Evolutionary conservation across 1,140 invertebrate species (phyloP), one percentile per base, ranked within the genome.

Genomic region (Brachionus paranguensis): DNA sequence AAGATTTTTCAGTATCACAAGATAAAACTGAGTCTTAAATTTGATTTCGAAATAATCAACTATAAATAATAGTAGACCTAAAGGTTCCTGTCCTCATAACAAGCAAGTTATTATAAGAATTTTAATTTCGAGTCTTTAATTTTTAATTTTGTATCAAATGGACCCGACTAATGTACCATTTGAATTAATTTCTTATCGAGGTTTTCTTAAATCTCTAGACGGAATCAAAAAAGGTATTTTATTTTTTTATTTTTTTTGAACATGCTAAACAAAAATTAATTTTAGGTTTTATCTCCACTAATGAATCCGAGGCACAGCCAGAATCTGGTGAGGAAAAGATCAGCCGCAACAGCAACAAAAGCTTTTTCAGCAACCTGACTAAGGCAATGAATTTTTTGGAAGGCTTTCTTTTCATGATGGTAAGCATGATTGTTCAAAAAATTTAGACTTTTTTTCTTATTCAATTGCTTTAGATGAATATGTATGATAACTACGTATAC

Each of bases 401-500:
- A n/a, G 24, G 33, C n/a, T 41, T 72, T 43, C 68, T 72, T 72
- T 72, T 43, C 68, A 12, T 68, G 7, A 33, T 68, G 65, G 65
- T 68, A 72, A 72, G 0, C 33, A 33, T 12, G 20, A 0, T 37
- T 37, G 4, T 70, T 70, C 12, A 37, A 37, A 37, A 37, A 7
- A 6, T 70, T n/a, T 29, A 24, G 8, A 20, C 43, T 74, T 20
- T 24, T n/a, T 47, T 45, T 20, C 29, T 14, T 10, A 20, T 20
- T 20, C 2, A 27, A 76, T 43, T 24, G 11, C 4, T 76, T 27
- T 33, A 83, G 81, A 68, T 83, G 41, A 17, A 83, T 33, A 17
- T 12, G 8, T 83, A 83, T 83, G 81, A 83, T 41, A 50, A 55
- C 11, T 83, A 70, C 47, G 53, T 83, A 12, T 83, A 83, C 53